Evolutionary conservation across 30 jellyfish, hydroid and myxozoan genomes (phyloP).

Genomic region (Clytia hemisphaerica): DNA sequence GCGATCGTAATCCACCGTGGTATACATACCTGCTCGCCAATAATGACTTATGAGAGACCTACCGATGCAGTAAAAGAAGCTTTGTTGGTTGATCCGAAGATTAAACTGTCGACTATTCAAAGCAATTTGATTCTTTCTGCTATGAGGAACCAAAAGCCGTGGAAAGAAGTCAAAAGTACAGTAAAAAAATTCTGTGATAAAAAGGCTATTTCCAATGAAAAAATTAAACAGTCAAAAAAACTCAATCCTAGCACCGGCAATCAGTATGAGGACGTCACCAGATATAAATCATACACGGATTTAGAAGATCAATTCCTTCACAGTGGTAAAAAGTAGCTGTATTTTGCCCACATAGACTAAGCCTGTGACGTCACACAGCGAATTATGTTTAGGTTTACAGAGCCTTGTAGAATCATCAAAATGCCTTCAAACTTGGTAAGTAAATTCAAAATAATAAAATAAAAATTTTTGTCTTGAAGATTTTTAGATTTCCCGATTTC

Average conservation of each 20-base stretch:
- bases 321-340: no score
- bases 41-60: neutral
- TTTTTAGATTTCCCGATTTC: no score
- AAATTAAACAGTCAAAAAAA: no score
- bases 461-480: no score
- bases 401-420: no score
- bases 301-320: neutral
- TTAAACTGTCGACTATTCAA: neutral
- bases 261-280: neutral
- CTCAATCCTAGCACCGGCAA: no score
- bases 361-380: no score
- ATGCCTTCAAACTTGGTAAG: no score
- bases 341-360: no score
- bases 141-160: neutral
- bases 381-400: no score
- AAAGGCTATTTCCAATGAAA: no score
- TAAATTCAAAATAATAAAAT: no score
- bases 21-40: neutral
- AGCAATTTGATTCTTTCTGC: neutral
- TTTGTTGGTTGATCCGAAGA: neutral
- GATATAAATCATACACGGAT: neutral
- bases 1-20: neutral
- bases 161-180: neutral
- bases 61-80: neutral
- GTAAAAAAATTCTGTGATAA: neutral